A percentile compares a stretch with the other conserved stretches of the same genome.
These are phyloP conservation scores for Ginglymostoma cirratum DNA, from an alignment of 2,113 vertebrate genomes.

Conservation along the genomic window DNA sequence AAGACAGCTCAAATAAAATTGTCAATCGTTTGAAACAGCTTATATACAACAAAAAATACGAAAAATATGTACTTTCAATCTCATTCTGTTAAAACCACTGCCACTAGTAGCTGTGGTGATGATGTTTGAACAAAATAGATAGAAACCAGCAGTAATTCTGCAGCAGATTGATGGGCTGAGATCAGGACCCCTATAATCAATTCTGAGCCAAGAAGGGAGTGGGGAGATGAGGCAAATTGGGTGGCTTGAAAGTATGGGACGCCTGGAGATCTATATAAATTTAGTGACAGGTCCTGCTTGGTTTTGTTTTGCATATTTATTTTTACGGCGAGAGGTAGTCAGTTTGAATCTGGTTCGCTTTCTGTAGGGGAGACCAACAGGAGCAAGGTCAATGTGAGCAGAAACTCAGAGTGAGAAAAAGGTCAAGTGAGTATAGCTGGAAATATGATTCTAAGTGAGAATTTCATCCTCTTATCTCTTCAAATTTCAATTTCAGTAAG, in stretches of 20 bases:
- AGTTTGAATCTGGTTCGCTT: background rate
- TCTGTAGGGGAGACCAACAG: background rate
- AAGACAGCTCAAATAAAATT: background rate
- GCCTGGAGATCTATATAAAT: background rate
- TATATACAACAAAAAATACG: background rate
- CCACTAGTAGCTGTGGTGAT: background rate
- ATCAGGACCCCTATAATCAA: background rate
- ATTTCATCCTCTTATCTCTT: too few relatives aligned
- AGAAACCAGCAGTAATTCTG: background rate
- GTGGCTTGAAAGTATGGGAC: too few relatives aligned
- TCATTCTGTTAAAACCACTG: background rate
- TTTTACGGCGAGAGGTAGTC: background rate
- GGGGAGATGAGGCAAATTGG: background rate
- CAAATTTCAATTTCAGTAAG: too few relatives aligned
- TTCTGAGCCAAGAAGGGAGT: background rate
- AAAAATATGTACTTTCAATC: background rate
- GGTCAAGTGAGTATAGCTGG: too few relatives aligned
- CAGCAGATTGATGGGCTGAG: background rate
- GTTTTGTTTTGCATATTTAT: background rate
- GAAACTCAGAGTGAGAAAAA: background rate
- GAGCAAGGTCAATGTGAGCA: background rate
- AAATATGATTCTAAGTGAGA: too few relatives aligned
- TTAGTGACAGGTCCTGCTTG: background rate
- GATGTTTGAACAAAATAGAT: background rate
- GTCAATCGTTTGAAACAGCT: background rate